Evolutionary conservation across 2,888 invertebrate genomes (phyloP), one percentile per base, ranked within the genome.

Genomic region (Rhagium mordax): DNA sequence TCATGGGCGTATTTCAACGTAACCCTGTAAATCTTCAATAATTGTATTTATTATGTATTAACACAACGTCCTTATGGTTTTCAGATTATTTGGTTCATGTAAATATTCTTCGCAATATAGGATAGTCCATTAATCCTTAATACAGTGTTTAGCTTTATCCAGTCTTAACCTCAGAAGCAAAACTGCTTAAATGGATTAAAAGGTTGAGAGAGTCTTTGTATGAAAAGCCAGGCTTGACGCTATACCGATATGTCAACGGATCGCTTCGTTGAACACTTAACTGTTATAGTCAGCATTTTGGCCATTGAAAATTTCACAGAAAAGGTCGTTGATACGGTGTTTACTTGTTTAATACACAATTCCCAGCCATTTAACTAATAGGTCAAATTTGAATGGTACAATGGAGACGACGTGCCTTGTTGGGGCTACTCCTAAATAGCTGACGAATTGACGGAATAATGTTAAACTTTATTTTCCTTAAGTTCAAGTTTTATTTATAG

Each of bases 171-270:
- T 47, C 24, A 70, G 60, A 27, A 66, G 67, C 70, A 70, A 66
- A 69, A 65, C 70, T 74, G 64, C 74, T 74, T 74, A 70, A 70
- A 53, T 21, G 74, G 74, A 74, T 74, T 74, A 74, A 74, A 70
- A 74, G 70, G 70, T 74, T 70, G 74, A 60, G 67, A 51, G 60
- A 67, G 59, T 24, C 33, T 60, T 48, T 72, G 55, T 41, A 24
- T 47, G 55, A 47, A 55, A 67, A 72, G 61, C 72, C 53, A 27
- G 55, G 68, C 47, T 48, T 67, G 67, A 51, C 57, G 67, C 62
- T 65, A 67, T 48, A 59, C 47, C 70, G 74, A 74, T 74, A 74
- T 74, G 74, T 74, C 74, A 74, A 70, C 66, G 55, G 61, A 55
- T 68, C 68, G 65, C 60, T 62, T 21, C 59, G 67, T 70, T 70